A percentile compares a stretch with the other conserved stretches of the same genome.
These are phyloP conservation scores for Cetoscarus ocellatus DNA, from an alignment of 2,797 vertebrate genomes.

Conservation along the genomic window DNA sequence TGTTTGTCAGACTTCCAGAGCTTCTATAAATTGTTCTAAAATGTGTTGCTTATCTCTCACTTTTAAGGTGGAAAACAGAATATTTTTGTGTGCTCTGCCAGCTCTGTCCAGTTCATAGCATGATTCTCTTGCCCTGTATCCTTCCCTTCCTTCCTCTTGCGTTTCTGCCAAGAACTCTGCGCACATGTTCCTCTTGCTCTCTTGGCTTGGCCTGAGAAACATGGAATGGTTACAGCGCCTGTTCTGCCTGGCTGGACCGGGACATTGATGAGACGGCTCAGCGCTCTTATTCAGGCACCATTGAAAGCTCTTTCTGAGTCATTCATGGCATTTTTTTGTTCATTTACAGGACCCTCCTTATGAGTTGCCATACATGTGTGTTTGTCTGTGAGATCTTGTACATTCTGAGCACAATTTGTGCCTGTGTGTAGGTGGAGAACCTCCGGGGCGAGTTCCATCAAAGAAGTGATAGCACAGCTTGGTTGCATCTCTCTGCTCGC, in stretches of 20 bases:
- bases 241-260: slow-evolving; percentile 70
- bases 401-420: slow-evolving; percentile 29
- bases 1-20: neutral
- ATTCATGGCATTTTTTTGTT: slow-evolving; percentile 43
- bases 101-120: slow-evolving; percentile 15
- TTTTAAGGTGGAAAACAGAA: neutral
- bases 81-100: slow-evolving; percentile 5
- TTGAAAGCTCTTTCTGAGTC: slow-evolving; percentile 30
- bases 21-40: slow-evolving; percentile 9
- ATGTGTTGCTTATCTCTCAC: neutral
- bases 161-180: slow-evolving; percentile 51
- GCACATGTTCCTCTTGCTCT: slow-evolving; percentile 62
- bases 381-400: slow-evolving; percentile 5
- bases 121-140: slow-evolving; percentile 48
- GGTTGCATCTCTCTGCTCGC: slow-evolving; percentile 13
- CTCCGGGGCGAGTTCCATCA: slow-evolving; percentile 32
- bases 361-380: slow-evolving; percentile 7
- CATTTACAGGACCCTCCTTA: slow-evolving; percentile 35
- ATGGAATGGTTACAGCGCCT: slow-evolving; percentile 61
- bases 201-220: slow-evolving; percentile 55
- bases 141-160: slow-evolving; percentile 21
- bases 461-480: slow-evolving; percentile 21
- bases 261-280: slow-evolving; percentile 69
- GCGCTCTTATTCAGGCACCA: slow-evolving; percentile 51
- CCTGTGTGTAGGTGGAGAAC: slow-evolving; percentile 48